Evolutionary conservation across 2,888 invertebrate species (phyloP), one percentile per base, ranked within the genome.

Genomic region (Cybosia mesomella): DNA sequence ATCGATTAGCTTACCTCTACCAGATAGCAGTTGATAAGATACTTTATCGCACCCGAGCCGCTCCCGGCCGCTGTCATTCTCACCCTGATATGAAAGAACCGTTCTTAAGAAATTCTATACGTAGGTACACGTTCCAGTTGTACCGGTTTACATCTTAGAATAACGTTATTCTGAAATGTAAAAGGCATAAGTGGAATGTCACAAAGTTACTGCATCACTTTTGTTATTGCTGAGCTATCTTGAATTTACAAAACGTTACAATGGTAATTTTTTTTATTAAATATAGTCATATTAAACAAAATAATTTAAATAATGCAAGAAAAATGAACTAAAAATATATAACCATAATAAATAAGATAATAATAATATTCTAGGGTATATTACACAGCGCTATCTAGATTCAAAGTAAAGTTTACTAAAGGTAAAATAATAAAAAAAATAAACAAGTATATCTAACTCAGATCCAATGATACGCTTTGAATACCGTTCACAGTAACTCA

Each of bases 21-120:
- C 70, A 80, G 92, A 91, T 92, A 92, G 79, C 83, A 79, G 66
- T 79, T 85, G 92, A 93, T 93, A 91, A 92, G 90, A 92, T 91
- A 92, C 86, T 86, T 87, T 92, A 92, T 92, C 91, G 88, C 83
- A 76, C 74, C 83, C 77, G 72, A 67, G 71, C 84, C 87, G 82
- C 87, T 87, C 87, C 85, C 81, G 77, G 75, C 78, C 71, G 72
- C 55, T 81, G 84, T 83, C 84, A 84, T 84, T 85, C 84, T 83
- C 83, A 83, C 79, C 79, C 80, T 72, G 81, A 76, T 76, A 74
- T 78, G 75, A 84, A 76, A 85, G 87, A 75, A 69, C 54, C 39
- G 65, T 34, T 72, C 81, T 70, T 61, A 74, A 68, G 67, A 70
- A 73, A 53, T 54, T 63, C 57, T 62, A 57, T 55, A 71, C 64